Percentiles rank a stretch among this genome's conserved stretches.
Evolutionary conservation across 1,140 invertebrate species (phyloP).

Genomic region (Ylistrum balloti): DNA sequence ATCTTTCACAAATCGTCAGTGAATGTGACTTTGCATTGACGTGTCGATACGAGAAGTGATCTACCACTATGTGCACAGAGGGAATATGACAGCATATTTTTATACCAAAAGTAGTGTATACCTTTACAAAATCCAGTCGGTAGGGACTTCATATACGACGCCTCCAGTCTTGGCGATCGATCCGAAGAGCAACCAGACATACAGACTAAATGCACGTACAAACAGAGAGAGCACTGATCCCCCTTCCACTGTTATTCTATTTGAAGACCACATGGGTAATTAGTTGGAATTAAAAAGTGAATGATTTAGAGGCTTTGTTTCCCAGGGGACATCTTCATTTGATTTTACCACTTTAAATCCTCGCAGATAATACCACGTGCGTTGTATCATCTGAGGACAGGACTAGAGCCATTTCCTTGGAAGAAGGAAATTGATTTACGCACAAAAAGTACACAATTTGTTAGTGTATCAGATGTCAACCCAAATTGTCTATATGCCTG

Average conservation of each 20-base stretch:
- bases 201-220: neutral
- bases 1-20: too few species aligned
- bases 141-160: neutral
- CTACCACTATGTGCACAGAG: neutral
- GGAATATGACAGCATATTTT: neutral
- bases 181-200: neutral
- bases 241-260: neutral
- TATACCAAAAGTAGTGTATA: neutral
- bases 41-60: neutral
- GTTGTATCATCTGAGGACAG: neutral
- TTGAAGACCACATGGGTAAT: conserved; percentile 38
- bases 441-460: neutral
- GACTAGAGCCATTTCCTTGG: neutral
- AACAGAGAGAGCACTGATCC: conserved; percentile 11
- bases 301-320: neutral
- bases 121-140: neutral
- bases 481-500: too few species aligned
- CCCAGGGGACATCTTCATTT: conserved; percentile 20
- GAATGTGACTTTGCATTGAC: neutral
- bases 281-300: conserved; percentile 35
- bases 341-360: conserved; percentile 27
- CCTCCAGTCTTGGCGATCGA: neutral
- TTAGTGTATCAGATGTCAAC: too few species aligned
- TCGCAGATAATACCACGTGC: neutral
- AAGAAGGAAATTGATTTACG: neutral